Percentiles rank a stretch among this genome's conserved stretches.
Conservation (phyloP, 2,797 vertebrate genomes). For the Acomys russatus region DNA sequence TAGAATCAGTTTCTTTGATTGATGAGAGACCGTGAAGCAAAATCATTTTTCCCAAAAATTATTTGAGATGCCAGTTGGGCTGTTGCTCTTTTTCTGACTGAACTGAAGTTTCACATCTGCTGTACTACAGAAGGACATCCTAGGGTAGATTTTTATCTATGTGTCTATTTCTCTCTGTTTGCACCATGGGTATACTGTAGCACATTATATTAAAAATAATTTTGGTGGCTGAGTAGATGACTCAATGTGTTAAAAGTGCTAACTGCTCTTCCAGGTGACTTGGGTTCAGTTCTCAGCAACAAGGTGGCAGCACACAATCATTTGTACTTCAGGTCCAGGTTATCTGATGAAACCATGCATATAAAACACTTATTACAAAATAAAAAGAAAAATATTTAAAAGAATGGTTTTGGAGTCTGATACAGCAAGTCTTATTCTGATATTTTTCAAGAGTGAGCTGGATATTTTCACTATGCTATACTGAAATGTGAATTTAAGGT, state of each 20-base stretch:
- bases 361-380: neutral
- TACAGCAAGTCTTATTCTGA: neutral
- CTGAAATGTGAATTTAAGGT: neutral
- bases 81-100: neutral
- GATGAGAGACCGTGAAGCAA: neutral
- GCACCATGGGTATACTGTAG: neutral
- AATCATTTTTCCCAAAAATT: neutral
- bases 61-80: neutral
- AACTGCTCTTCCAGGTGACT: too few relatives aligned
- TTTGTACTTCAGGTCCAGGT: neutral
- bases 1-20: neutral
- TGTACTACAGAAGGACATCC: neutral
- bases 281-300: neutral
- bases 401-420: neutral
- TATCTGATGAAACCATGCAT: neutral
- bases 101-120: neutral
- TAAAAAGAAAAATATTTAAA: neutral
- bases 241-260: neutral
- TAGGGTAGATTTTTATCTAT: neutral
- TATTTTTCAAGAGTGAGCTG: neutral
- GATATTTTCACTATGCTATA: neutral
- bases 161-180: neutral
- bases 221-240: neutral
- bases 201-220: constrained; percentile 9
- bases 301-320: neutral